Base-by-base conservation (phyloP, 1,140 invertebrate genomes). In the Conopomorpha cramerella region DNA sequence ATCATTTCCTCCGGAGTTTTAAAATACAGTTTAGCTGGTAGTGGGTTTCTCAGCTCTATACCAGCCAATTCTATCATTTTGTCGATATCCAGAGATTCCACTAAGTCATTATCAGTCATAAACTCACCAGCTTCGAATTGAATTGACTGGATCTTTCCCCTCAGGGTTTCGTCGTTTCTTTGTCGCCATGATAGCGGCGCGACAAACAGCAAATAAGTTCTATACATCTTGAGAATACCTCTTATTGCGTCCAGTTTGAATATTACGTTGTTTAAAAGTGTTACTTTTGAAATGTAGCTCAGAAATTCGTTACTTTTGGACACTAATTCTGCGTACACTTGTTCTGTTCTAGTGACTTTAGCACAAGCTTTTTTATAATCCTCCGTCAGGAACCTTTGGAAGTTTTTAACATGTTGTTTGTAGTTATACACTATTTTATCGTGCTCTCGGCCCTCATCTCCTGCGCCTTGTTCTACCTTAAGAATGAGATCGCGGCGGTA, bases 161-260 rank as follows among this genome's bases (percentile, higher is more conserved):
- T 44, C 34, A 67, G 55, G 32, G 39, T 65, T 51, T 73, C 67
- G 41, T 76, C 71, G 47, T 80, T 54, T 39, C 78, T 45, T 44
- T 68, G 59, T 19, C 78, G 58, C 84, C 84, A 85, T 8, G 68
- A 58, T n/a, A 82, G 55, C 10, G 84, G 84, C n/a, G 84, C 81
- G 2, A 86, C 62, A 49, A 80, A 78, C 49, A 80, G 81, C 32
- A 87, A 67, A 55, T 85, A 87, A 35, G 79, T 81, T 50, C 86
- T 79, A 53, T 86, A 87, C 49, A 81, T 81, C 61, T 85, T 85
- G 19, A 81, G 79, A 30, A 79, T 74, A 36, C 77, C 56, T 72
- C 84, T 83, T 27, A 81, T 82, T 41, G 86, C 84, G 49, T 85
- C 83, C 18, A 82, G 72, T 38, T 78, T 79, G 37, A 85, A 85